Evolutionary conservation across 2,888 invertebrate genomes (phyloP), one percentile per base, ranked within the genome.

Genomic region (Drosophila demipolita): DNA sequence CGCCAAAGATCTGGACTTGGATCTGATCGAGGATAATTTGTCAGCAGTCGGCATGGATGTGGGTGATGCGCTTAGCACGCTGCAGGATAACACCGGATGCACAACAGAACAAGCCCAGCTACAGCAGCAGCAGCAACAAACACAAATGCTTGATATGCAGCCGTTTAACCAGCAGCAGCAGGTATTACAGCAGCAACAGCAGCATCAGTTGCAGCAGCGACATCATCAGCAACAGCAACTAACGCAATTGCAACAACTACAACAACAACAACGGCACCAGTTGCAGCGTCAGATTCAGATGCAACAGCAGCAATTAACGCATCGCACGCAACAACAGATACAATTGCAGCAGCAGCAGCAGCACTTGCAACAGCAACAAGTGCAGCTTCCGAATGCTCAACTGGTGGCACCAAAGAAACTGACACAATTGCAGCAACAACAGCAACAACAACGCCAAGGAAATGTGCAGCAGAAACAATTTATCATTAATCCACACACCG

Each of bases 401-500:
- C 63, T 69, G 15, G 35, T 64, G 3, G 48, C 68, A 20, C 87
- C 78, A 42, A 78, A 76, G 38, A 65, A 80, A 42, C 58, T 78
- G 15, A 45, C 55, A 15, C 70, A 73, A 29, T 42, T 65, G 49
- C 80, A 67, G 23, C 80, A 73, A 2, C 73, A 68, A n/a, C 75
- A 70, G 33, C 61, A 67, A 33, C 78, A 78, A 50, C 82, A 84
- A 64, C 63, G 77, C 29, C 57, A 78, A 53, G 72, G 67, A 48
- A 57, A 62, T 71, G 60, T 80, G 63, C 73, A 77, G 3, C 92
- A 95, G 95, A 88, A 91, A 59, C 97, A 97, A 93, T 97, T 97
- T 94, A 95, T 98, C 52, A 97, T 98, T 83, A 98, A 98, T 94
- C 98, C 98, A 0, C 94, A 98, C 74, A 98, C 98, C 77, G 97